Evolutionary conservation across 2,888 invertebrate genomes (phyloP).

Genomic region (Argyra leucocephala): DNA sequence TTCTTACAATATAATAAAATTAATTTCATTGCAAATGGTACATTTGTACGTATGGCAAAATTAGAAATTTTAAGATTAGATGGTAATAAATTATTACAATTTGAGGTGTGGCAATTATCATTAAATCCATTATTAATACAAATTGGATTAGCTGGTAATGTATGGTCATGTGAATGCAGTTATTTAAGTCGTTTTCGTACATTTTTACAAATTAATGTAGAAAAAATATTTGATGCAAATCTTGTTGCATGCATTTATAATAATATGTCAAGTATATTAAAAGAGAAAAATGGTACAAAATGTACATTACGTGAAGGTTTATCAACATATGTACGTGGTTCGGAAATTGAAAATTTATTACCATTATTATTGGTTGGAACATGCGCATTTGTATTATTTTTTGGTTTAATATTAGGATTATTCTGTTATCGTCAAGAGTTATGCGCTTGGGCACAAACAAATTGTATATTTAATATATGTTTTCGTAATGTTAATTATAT

Average conservation of each 20-base stretch:
- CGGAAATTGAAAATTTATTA: slow-evolving; percentile 65
- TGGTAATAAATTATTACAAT: slow-evolving; percentile 70
- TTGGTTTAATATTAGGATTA: slow-evolving; percentile 64
- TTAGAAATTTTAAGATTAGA: slow-evolving; percentile 77
- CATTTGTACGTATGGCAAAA: slow-evolving; percentile 69
- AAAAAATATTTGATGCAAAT: slow-evolving; percentile 70
- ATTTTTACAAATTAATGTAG: slow-evolving; percentile 68
- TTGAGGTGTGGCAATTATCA: slow-evolving; percentile 77
- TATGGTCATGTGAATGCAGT: slow-evolving; percentile 85
- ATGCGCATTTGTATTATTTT: slow-evolving; percentile 66
- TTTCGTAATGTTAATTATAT: slow-evolving; percentile 61
- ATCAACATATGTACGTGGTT: slow-evolving; percentile 57
- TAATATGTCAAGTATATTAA: slow-evolving; percentile 61
- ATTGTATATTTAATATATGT: slow-evolving; percentile 77
- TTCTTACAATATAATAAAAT: slow-evolving; percentile 81
- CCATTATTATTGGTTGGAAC: slow-evolving; percentile 69
- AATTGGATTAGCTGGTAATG: slow-evolving; percentile 72
- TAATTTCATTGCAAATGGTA: slow-evolving; percentile 71
- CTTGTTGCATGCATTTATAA: slow-evolving; percentile 67
- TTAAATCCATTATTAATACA: slow-evolving; percentile 79
- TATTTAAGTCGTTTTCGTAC: slow-evolving; percentile 69
- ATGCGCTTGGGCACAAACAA: slow-evolving; percentile 76
- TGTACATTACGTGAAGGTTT: slow-evolving; percentile 65
- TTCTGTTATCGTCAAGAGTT: slow-evolving; percentile 75
- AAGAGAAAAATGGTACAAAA: slow-evolving; percentile 68